Base-by-base conservation (phyloP, 2,113 vertebrate species). In the Phyllostomus discolor region DNA sequence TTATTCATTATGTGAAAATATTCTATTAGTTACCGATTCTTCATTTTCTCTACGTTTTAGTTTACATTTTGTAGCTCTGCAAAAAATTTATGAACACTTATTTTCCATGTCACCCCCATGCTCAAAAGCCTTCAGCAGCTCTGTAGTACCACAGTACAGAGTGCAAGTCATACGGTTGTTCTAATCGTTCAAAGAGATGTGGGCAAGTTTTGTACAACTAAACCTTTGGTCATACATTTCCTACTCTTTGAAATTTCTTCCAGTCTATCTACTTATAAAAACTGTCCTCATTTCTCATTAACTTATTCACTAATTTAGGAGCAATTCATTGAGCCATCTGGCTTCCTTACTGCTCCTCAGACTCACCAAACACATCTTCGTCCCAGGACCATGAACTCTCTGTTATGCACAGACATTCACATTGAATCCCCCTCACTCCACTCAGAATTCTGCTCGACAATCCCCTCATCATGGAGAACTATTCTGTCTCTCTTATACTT, bases 341-440 rank as follows among this genome's bases (percentile, higher is more conserved):
- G 5, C 10, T 11, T 35, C 19, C 41, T 57, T 31, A 5, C 4
- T 15, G 20, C 35, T 50, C 15, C 48, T 20, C 16, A 54, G 17
- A 69, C 22, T 38, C 43, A 54, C 7, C 4, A 46, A 62, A 10
- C 9, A 5, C 24, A 10, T 46, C 4, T 4, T 15, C 76, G 20
- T 0, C 67, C 31, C 8, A 15, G 48, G 17, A 19, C 26, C 5
- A 41, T n/a, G 46, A 22, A 33, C 12, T 8, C 22, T 2, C 22
- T 76, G 7, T 38, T 52, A 14, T 2, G 52, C 4, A 52, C 4
- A 52, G 35, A 3, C 19, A 28, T 4, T 7, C 1, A 4, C 11
- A 16, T 0, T 3, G 26, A 57, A 4, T 10, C 3, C 8, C 43
- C 19, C 20, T 26, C 1, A 4, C 24, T 31, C 4, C 1, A 15